These are phyloP conservation scores for Anarhynchus alexandrinus DNA, from an alignment of 2,113 vertebrate species.

Conservation along the genomic window DNA sequence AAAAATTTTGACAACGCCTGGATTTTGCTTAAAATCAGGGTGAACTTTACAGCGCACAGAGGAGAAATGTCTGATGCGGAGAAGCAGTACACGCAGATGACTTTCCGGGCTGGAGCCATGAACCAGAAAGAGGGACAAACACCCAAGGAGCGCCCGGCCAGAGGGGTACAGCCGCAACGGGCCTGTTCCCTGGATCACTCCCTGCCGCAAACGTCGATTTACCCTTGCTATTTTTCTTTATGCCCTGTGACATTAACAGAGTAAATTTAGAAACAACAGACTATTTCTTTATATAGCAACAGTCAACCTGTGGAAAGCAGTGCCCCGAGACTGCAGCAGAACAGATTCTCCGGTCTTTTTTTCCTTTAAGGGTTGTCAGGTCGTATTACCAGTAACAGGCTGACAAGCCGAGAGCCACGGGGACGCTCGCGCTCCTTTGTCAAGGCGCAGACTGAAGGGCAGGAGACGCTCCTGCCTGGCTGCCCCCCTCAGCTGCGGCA, in stretches of 20 bases:
- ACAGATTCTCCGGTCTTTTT: neutral
- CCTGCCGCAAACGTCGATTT: neutral
- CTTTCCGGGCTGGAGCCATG: neutral
- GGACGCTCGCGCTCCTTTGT: fast-evolving
- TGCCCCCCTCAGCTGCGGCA: fast-evolving
- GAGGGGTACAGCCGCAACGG: fast-evolving
- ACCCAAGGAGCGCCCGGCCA: neutral
- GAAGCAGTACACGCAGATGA: fast-evolving
- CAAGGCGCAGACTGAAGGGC: fast-evolving
- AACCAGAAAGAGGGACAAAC: neutral
- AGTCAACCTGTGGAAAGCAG: neutral
- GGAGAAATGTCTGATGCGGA: neutral
- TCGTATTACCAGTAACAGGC: fast-evolving
- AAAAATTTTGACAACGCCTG: too few relatives aligned
- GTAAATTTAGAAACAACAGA: neutral
- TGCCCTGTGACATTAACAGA: neutral
- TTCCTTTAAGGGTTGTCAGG: neutral
- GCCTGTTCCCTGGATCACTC: neutral
- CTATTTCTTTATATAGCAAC: neutral
- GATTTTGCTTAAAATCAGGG: neutral
- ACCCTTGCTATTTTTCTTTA: neutral
- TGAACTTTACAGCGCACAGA: fast-evolving
- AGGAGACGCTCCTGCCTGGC: neutral
- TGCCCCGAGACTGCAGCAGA: neutral
- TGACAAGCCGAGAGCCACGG: neutral